Evolutionary conservation across 2,113 vertebrate species (phyloP).

Genomic region (Pygoscelis adeliae): DNA sequence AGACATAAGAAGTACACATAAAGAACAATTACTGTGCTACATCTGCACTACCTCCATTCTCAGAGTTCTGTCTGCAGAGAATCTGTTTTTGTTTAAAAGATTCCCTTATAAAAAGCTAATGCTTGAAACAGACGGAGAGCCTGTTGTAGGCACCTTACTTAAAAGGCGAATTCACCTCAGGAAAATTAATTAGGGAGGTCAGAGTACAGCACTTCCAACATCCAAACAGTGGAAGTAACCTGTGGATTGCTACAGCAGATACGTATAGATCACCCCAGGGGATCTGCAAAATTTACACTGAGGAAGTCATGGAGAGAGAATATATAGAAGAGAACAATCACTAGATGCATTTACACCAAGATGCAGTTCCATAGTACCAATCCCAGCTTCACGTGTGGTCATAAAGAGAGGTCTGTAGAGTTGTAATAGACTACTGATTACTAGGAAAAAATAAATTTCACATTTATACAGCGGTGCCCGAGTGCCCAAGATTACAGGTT

Average conservation of each 20-base stretch:
- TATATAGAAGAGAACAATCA: neutral
- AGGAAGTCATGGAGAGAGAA: neutral
- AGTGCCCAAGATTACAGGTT: neutral
- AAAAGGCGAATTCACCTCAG: neutral
- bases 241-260: neutral
- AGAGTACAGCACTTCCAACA: neutral
- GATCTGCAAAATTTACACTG: neutral
- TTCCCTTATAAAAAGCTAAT: neutral
- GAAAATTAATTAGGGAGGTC: neutral
- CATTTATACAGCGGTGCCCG: neutral
- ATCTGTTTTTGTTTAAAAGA: neutral
- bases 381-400: neutral
- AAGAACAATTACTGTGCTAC: neutral
- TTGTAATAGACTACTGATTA: neutral
- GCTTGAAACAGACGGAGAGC: neutral
- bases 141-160: neutral
- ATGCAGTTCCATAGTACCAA: neutral
- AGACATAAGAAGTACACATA: neutral
- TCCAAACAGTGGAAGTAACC: neutral
- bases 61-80: neutral
- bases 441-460: neutral
- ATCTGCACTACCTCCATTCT: neutral
- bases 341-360: neutral
- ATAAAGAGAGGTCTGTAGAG: neutral
- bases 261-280: accelerated